Base-by-base conservation (phyloP, 2,888 invertebrate species). In the Chironomus tentans region DNA sequence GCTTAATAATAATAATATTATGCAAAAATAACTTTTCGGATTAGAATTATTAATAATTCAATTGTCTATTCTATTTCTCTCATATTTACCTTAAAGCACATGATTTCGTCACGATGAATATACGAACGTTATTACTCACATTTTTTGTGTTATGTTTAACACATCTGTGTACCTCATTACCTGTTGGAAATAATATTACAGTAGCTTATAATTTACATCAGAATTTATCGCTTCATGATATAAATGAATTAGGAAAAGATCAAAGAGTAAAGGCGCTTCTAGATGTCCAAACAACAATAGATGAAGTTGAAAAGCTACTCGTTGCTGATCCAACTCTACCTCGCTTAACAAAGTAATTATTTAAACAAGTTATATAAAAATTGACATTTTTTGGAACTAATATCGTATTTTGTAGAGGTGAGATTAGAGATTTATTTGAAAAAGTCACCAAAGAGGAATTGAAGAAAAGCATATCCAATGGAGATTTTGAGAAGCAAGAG, bases 351-450 rank as follows among this genome's bases (percentile, higher is more conserved):
- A 81, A 38, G 68, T 56, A 56, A 15, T 46, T 24, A 38, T 61
- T 22, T 72, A 18, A 7, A 18, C 0, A 56, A 18, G 15, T 7
- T 71, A 18, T 56, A n/a, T 18, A 15, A 15, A 15, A 56, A 18
- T 4, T 18, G 18, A 15, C 6, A 4, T 50, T 56, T 56, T 4
- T 56, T 3, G 38, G 38, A 38, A 38, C 38, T 38, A 10, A 38
- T 10, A 10, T 38, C 38, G 18, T 56, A 56, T 56, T 73, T 12
- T 74, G 61, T 76, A 76, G 84, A 62, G 84, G 84, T 12, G 84
- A 84, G 79, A 84, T 84, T 73, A 82, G 84, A 78, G 84, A 84
- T 73, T 80, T 84, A 13, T 84, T 84, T 78, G 84, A 84, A 77
- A 83, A 84, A 79, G 84, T 84, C 0, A 83, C 84, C 1, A 81